phyloP scores from a whole-genome alignment of 2,888 invertebrate species.

The Watsonalla binaria region DNA sequence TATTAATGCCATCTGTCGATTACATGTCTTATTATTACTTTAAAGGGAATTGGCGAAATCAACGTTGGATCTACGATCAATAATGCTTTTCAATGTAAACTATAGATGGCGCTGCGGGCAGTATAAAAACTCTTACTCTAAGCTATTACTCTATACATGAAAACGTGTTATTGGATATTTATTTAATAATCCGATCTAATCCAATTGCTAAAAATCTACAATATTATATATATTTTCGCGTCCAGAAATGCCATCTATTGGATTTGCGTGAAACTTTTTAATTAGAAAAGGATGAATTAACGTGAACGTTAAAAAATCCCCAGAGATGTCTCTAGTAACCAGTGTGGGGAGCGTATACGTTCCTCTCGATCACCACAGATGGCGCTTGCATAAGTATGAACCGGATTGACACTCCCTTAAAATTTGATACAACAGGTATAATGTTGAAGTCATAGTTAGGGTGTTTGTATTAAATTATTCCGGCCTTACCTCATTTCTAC shows the following conservation, averaged over 20 bases:
- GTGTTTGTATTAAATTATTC: no score
- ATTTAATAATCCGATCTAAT: no score
- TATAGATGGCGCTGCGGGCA: background rate
- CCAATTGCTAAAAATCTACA: no score
- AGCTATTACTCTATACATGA: no score
- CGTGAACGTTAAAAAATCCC: background rate
- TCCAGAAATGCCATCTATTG: background rate
- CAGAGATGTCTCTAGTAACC: background rate
- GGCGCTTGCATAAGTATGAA: background rate
- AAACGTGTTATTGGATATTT: no score
- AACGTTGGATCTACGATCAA: background rate
- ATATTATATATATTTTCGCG: no score
- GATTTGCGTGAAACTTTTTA: background rate
- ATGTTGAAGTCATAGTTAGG: no score
- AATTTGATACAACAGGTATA: no score
- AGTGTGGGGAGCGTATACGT: background rate
- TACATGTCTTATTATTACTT: background rate
- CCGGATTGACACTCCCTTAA: no score
- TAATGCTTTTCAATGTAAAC: background rate
- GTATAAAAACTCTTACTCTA: background rate
- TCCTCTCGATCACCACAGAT: background rate
- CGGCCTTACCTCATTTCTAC: no score
- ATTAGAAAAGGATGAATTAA: no score
- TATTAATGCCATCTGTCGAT: conserved; percentile 8
- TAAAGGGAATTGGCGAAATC: no score